A percentile compares a stretch with the other conserved stretches of the same genome.
phyloP scores from a whole-genome alignment of 2,113 vertebrate genomes.

The Chiloscyllium plagiosum region DNA sequence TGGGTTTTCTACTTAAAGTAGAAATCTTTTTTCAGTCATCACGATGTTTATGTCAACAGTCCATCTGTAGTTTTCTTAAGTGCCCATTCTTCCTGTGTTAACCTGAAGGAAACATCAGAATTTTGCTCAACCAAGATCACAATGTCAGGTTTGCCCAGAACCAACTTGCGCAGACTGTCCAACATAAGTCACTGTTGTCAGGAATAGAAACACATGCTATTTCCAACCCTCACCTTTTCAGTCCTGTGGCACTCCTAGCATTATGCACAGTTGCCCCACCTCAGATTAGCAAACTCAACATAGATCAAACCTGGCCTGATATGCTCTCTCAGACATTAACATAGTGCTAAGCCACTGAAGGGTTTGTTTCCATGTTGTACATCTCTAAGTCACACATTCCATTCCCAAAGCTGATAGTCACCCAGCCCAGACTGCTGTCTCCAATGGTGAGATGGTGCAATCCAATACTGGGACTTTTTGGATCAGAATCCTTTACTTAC shows the following conservation, averaged over 20 bases:
- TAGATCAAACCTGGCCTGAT: not conserved
- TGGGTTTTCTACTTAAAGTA: not conserved
- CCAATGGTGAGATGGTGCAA: too few relatives aligned
- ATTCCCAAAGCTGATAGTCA: too few relatives aligned
- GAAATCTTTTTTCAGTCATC: not conserved
- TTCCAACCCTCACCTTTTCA: not conserved
- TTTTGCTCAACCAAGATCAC: not conserved
- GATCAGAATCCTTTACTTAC: too few relatives aligned
- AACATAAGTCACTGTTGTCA: not conserved
- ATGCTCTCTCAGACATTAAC: not conserved
- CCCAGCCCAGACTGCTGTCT: too few relatives aligned
- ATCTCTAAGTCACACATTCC: not conserved
- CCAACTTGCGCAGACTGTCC: not conserved
- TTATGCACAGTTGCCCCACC: not conserved
- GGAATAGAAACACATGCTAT: not conserved
- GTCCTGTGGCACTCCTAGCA: not conserved
- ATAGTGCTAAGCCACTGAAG: not conserved
- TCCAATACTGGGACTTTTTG: too few relatives aligned
- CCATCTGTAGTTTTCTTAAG: not conserved
- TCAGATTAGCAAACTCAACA: not conserved
- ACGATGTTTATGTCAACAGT: not conserved
- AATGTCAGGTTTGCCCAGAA: not conserved
- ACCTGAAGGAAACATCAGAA: not conserved
- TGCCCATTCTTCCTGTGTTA: not conserved
- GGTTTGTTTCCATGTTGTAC: too few relatives aligned